Base-by-base conservation (phyloP, 2,797 vertebrate genomes). In the Aselliscus stoliczkanus region DNA sequence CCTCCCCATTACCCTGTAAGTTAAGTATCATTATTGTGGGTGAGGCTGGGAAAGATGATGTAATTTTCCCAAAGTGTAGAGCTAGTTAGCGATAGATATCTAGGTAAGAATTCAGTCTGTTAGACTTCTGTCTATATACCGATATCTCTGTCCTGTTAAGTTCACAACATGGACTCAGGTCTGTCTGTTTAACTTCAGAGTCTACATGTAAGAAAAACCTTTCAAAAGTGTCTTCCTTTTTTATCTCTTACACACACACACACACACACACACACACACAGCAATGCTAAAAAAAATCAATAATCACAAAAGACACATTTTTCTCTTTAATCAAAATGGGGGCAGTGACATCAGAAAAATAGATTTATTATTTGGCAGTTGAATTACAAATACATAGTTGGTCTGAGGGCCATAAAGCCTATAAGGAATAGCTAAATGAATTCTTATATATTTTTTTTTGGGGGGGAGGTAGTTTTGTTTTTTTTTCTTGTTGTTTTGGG, bases 231-330 rank as follows among this genome's bases (percentile, higher is more conserved):
- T 8, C 23, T 56, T 94, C 44, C 4, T 90, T 91, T 54, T 3
- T 29, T 90, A 2, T 80, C 14, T 79, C 21, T 73, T 77, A 5
- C 34, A 20, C 25, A 42, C 6, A 62, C 7, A 39, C 60, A 60
- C 31, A 42, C 8, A 23, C 8, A 60, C 27, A 29, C 23, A 34
- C 27, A 21, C 50, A 31, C 44, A n/a, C 34, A 84, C 13, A 65
- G 12, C 14, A 72, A 81, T 72, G 81, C 58, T 73, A 92, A 82
- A 88, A 54, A 95, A 95, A n/a, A 82, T 84, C 50, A 94, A 15
- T 86, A 70, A 60, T 50, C 12, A 27, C 15, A 85, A 27, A 94
- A 13, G 5, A 34, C 18, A 4, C 14, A 25, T 86, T 88, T 95
- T 85, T 79, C 15, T 67, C n/a, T 86, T 60, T 20, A 60, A 21